phyloP scores from a whole-genome alignment of 2,797 vertebrate genomes.

The Melanotaenia maccullochi region DNA sequence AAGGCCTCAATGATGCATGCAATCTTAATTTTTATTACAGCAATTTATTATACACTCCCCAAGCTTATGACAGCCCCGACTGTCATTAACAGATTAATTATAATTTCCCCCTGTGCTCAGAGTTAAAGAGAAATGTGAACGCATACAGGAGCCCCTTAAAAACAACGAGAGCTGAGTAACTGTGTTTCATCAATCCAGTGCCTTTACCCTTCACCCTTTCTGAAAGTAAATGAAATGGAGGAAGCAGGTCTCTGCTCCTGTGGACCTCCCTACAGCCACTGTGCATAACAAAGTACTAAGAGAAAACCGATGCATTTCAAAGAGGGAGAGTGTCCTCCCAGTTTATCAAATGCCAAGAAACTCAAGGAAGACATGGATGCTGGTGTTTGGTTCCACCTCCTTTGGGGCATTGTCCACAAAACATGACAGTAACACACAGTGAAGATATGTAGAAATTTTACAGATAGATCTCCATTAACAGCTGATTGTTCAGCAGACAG shows the following conservation, averaged over 20 bases:
- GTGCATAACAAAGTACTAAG: constrained; percentile 64
- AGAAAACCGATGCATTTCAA: constrained; percentile 62
- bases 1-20: constrained; percentile 89
- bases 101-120: constrained; percentile 84
- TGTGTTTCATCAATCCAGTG: constrained; percentile 66
- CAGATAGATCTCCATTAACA: neutral
- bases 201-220: constrained; percentile 74
- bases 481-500: constrained; percentile 1
- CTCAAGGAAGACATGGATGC: constrained; percentile 51
- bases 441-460: constrained; percentile 1
- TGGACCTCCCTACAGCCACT: constrained; percentile 62
- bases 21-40: constrained; percentile 91
- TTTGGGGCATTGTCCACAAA: constrained; percentile 67
- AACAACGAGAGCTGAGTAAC: constrained; percentile 74
- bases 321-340: constrained; percentile 49
- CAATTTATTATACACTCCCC: constrained; percentile 89
- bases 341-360: constrained; percentile 63
- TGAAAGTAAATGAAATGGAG: constrained; percentile 66
- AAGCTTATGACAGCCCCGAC: constrained; percentile 88
- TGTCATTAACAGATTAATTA: constrained; percentile 94
- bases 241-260: constrained; percentile 49
- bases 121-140: constrained; percentile 81
- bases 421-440: constrained; percentile 49
- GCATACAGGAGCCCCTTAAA: constrained; percentile 66
- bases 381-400: constrained; percentile 54